phyloP scores from a whole-genome alignment of 2,888 invertebrate species.

The Eucera pruinosa region DNA sequence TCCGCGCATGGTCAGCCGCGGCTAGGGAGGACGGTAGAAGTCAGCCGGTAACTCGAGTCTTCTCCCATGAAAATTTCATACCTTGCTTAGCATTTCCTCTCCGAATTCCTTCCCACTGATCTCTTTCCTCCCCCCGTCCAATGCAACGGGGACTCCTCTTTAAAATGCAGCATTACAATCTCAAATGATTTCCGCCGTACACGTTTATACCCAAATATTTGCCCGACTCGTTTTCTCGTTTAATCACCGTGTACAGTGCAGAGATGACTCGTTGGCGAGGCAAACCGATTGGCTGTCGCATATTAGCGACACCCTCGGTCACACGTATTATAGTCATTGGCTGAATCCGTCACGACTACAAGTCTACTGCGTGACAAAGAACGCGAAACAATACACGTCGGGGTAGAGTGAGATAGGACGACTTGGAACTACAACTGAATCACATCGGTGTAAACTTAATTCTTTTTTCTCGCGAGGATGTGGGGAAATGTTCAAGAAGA shows the following conservation, averaged over 20 bases:
- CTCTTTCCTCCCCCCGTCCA: background rate
- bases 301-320: too few species aligned
- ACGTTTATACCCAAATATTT: background rate
- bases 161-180: background rate
- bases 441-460: too few species aligned
- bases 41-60: background rate
- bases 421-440: too few species aligned
- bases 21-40: background rate
- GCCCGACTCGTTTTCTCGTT: background rate
- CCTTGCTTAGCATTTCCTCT: background rate
- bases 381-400: too few species aligned
- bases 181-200: constrained; percentile 2
- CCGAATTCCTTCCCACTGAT: background rate
- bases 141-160: background rate
- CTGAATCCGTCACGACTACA: too few species aligned
- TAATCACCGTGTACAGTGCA: constrained; percentile 12
- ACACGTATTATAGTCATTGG: too few species aligned
- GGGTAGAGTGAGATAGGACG: too few species aligned
- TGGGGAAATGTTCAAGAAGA: too few species aligned
- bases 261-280: too few species aligned
- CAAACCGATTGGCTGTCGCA: too few species aligned
- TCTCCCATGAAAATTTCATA: constrained; percentile 38
- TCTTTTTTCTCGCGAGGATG: too few species aligned
- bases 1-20: constrained; percentile 10
- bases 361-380: too few species aligned